These are phyloP conservation scores for Muntiacus muntjak DNA, from an alignment of 2,113 vertebrate genomes.

Conservation along the genomic window DNA sequence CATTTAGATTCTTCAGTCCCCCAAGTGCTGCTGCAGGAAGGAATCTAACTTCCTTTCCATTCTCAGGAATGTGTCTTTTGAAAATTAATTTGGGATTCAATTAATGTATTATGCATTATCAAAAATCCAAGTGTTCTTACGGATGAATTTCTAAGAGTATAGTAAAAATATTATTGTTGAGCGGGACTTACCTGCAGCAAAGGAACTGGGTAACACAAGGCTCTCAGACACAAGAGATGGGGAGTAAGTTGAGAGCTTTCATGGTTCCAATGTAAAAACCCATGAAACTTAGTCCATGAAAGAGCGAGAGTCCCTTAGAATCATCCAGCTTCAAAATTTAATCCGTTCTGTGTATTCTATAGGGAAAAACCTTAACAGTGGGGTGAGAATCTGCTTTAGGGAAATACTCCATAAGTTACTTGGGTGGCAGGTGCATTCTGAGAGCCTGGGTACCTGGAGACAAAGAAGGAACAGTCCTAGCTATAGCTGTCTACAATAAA, in stretches of 20 bases:
- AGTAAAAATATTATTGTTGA: background rate
- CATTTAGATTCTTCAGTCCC: constrained; percentile 7
- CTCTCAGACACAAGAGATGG: background rate
- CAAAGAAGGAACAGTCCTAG: background rate
- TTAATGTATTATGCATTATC: constrained; percentile 13
- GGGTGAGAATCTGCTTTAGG: background rate
- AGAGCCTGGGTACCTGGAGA: background rate
- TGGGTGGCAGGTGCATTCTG: background rate
- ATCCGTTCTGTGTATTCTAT: background rate
- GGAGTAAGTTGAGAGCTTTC: background rate
- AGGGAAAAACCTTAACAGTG: background rate
- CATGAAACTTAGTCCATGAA: background rate
- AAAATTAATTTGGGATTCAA: constrained; percentile 10
- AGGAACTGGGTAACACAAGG: background rate
- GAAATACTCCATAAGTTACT: background rate
- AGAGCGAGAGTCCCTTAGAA: background rate
- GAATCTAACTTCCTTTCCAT: constrained; percentile 19
- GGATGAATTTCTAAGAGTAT: background rate
- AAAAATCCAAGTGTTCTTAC: background rate
- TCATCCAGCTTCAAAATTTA: background rate
- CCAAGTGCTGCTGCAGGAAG: constrained; percentile 7
- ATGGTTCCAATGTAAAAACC: background rate
- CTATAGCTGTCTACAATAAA: background rate
- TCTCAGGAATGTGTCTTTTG: background rate
- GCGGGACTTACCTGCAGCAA: background rate